phyloP scores from a whole-genome alignment of 2,888 invertebrate species.

The Caradrina kadenii region DNA sequence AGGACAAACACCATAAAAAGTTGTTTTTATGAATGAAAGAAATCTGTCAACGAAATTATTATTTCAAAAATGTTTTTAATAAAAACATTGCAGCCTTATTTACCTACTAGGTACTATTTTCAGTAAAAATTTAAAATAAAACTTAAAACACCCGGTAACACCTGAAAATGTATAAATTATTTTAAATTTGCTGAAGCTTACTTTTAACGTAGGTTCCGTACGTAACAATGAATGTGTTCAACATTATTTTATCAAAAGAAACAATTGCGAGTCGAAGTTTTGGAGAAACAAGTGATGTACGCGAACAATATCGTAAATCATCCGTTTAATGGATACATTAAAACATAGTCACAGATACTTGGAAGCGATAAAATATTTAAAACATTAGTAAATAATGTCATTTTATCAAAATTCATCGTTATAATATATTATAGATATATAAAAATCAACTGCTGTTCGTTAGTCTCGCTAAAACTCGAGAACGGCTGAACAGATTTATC shows the following conservation, averaged over 20 bases:
- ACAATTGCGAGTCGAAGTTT: not conserved
- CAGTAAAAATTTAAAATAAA: not conserved
- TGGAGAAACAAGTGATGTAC: not conserved
- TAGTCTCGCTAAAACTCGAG: no score
- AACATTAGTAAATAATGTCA: not conserved
- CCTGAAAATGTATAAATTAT: conserved; percentile 1
- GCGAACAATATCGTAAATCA: not conserved
- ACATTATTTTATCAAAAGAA: not conserved
- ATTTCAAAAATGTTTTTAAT: not conserved
- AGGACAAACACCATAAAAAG: no score
- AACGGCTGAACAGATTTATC: no score
- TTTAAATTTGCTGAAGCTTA: conserved; percentile 16
- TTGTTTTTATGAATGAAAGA: no score
- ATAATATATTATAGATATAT: no score
- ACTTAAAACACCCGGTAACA: not conserved
- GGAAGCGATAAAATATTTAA: not conserved
- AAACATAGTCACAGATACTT: not conserved
- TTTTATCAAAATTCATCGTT: not conserved
- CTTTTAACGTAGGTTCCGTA: not conserved
- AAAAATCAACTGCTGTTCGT: no score
- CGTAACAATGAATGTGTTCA: conserved; percentile 4
- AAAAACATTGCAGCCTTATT: no score
- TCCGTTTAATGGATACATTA: not conserved
- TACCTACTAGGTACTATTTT: no score
- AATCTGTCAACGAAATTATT: not conserved